Evolutionary conservation across 2,797 vertebrate genomes (phyloP), one percentile per base, ranked within the genome.

Genomic region (Adrianichthys oophorus): DNA sequence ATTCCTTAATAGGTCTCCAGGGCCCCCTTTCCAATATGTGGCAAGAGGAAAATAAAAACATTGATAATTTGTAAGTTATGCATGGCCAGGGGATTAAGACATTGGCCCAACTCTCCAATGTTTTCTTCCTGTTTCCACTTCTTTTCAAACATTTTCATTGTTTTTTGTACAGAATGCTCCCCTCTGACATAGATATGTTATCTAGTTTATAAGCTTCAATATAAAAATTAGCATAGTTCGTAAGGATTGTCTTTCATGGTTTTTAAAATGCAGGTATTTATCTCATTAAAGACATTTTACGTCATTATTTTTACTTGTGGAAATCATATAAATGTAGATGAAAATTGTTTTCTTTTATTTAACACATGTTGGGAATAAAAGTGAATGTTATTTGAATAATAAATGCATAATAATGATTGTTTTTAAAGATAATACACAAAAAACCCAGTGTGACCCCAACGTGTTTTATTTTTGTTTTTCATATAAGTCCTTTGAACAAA

Each of bases 1-100:
- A 79, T 91, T 89, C 73, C 84, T 89, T 92, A 92, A 93, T 91
- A 90, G 89, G 91, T 89, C 92, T 92, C 90, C 26, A 83, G 91
- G 88, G 90, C 74, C 68, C 56, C 59, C 75, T 72, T 67, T 77
- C 84, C 76, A 89, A 84, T 86, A 87, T 86, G 89, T 80, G 76
- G 89, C 85, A 79, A 84, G 84, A 79, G 48, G 68, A 86, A 87
- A 89, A 87, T 82, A 85, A 87, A 89, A 90, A 90, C 84, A 88
- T 73, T 80, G 82, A 88, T 89, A 84, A 85, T 86, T 80, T 88
- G 49, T 78, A 82, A 85, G 78, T 72, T 83, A 85, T 83, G 77
- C 76, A 80, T 60, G 59, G 63, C 55, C 46, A 52, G 56, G 42
- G 57, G 21, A 44, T 29, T 48, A 67, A 66, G 67, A 75, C 74